Conservation (phyloP, 1,140 invertebrate genomes). For the Atta texana region DNA sequence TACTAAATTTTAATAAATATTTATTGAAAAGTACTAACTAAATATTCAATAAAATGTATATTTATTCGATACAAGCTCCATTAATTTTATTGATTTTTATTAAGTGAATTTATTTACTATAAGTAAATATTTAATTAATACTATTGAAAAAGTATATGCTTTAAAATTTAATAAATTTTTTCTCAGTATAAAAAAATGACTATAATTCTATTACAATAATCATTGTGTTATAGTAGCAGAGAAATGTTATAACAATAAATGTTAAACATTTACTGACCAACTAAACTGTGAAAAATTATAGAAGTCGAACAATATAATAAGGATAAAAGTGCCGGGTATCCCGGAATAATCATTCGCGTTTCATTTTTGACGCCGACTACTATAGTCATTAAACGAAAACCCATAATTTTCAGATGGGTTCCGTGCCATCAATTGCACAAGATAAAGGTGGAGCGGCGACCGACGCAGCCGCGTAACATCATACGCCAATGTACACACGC, state of each 20-base stretch:
- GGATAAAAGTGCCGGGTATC: neutral
- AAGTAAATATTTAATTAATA: no score
- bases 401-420: slow-evolving; percentile 38
- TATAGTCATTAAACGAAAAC: slow-evolving; percentile 18
- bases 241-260: neutral
- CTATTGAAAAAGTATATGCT: no score
- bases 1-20: no score
- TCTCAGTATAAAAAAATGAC: neutral
- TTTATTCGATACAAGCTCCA: no score
- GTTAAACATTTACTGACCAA: neutral
- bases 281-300: neutral
- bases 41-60: no score
- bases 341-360: neutral
- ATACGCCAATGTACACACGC: slow-evolving; percentile 47
- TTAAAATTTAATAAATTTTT: no score
- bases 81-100: no score
- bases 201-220: neutral
- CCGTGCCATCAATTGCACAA: slow-evolving; percentile 24
- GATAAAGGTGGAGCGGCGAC: slow-evolving; percentile 33
- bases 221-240: neutral
- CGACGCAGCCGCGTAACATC: slow-evolving; percentile 20
- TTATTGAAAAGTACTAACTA: no score
- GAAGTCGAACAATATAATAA: neutral
- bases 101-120: no score
- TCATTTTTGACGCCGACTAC: slow-evolving; percentile 37